These are phyloP conservation scores for Lampris incognitus DNA, from an alignment of 2,113 vertebrate species.

Conservation along the genomic window DNA sequence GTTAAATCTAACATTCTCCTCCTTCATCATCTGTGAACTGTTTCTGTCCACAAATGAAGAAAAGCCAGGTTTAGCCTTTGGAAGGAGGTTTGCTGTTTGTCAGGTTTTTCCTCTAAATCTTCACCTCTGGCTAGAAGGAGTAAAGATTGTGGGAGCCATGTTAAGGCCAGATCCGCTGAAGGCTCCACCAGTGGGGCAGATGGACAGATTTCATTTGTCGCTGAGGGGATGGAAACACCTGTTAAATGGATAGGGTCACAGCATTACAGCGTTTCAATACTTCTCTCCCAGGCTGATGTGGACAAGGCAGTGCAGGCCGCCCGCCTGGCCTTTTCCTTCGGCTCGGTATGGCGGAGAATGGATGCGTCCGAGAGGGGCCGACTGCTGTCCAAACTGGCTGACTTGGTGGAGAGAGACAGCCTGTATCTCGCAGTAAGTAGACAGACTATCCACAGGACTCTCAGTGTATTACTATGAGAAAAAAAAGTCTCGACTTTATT, in stretches of 20 bases:
- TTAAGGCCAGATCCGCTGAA: slow-evolving; percentile 35
- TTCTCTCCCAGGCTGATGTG: slow-evolving; percentile 85
- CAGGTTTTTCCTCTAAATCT: slow-evolving; percentile 22
- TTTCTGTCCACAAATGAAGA: slow-evolving; percentile 41
- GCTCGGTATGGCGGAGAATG: slow-evolving; percentile 95
- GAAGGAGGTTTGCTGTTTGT: slow-evolving; percentile 30
- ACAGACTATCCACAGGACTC: not conserved
- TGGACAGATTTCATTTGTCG: slow-evolving; percentile 41
- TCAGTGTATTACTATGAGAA: not conserved
- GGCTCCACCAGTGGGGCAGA: slow-evolving; percentile 11
- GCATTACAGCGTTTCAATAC: not conserved
- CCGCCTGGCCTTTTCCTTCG: slow-evolving; percentile 91
- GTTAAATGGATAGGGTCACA: slow-evolving; percentile 27
- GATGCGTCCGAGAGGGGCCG: slow-evolving; percentile 95
- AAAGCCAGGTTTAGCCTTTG: slow-evolving; percentile 40
- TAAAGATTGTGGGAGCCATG: not conserved
- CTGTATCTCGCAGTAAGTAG: slow-evolving; percentile 91
- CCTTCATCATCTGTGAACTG: slow-evolving; percentile 35
- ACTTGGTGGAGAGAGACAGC: slow-evolving; percentile 96
- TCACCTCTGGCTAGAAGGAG: slow-evolving; percentile 31
- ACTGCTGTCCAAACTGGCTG: slow-evolving; percentile 93
- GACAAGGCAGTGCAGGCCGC: slow-evolving; percentile 96
- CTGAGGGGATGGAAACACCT: slow-evolving; percentile 34
- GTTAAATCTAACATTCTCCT: slow-evolving; percentile 8
- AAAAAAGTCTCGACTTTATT: slow-evolving; percentile 5